These are phyloP conservation scores for Urophycis tenuis DNA, from an alignment of 2,797 vertebrate genomes.

Conservation along the genomic window DNA sequence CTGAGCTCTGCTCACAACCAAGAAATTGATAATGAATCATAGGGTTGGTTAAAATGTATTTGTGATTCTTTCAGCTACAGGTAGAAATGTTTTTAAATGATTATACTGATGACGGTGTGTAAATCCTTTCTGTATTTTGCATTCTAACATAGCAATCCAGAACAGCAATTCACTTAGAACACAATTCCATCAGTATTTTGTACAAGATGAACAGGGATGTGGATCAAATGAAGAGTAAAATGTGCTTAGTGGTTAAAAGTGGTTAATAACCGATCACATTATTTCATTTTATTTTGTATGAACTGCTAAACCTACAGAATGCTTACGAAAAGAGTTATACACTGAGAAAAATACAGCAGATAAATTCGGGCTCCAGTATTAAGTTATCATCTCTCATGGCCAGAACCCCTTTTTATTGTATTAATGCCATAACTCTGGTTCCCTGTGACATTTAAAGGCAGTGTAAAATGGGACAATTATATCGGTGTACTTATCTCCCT, in stretches of 20 bases:
- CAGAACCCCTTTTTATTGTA: constrained; percentile 72
- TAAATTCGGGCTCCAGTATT: constrained; percentile 47
- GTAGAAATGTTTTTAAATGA: background rate
- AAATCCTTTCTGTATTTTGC: background rate
- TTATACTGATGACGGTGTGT: background rate
- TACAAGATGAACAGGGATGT: background rate
- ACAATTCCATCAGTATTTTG: background rate
- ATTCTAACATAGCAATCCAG: background rate
- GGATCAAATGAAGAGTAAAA: background rate
- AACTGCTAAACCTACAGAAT: constrained; percentile 22
- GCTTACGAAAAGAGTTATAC: constrained; percentile 9
- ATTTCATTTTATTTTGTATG: constrained; percentile 28
- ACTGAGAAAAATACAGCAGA: constrained; percentile 39
- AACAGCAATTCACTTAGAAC: background rate
- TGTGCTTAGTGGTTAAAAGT: background rate
- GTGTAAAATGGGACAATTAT: constrained; percentile 79
- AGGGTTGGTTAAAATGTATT: background rate
- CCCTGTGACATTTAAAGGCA: constrained; percentile 72
- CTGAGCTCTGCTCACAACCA: constrained; percentile 41
- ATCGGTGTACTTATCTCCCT: constrained; percentile 72
- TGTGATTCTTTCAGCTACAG: background rate
- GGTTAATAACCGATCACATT: background rate
- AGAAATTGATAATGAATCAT: constrained; percentile 18
- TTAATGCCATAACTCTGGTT: constrained; percentile 72
- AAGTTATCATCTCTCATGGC: constrained; percentile 63